A percentile compares a stretch with the other conserved stretches of the same genome.
Evolutionary conservation across 2,113 vertebrate genomes (phyloP).

Genomic region (Ia io): DNA sequence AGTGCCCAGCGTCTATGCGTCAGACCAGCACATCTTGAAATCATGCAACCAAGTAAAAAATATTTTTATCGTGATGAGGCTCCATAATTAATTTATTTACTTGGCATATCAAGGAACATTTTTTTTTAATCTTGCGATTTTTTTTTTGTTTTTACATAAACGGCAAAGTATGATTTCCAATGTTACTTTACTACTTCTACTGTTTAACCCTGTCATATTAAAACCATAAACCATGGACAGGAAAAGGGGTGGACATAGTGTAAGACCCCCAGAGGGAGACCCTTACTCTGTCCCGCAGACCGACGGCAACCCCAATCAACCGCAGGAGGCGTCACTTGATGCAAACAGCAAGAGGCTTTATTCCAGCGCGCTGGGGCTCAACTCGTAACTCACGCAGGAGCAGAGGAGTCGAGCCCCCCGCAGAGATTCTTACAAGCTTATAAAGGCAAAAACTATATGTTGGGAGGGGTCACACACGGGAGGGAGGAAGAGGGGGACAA

Average conservation of each 20-base stretch:
- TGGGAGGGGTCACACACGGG: too few species aligned
- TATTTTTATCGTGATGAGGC: background rate
- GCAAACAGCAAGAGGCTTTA: too few species aligned
- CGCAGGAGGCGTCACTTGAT: too few species aligned
- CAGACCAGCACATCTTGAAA: background rate
- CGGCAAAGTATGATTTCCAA: background rate
- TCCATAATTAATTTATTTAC: background rate
- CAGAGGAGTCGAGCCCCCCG: too few species aligned
- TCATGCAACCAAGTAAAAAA: background rate
- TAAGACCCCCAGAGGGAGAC: too few species aligned
- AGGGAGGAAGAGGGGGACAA: too few species aligned
- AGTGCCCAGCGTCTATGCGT: background rate
- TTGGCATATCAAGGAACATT: background rate
- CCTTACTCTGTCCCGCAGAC: too few species aligned
- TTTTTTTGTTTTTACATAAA: conserved; percentile 31
- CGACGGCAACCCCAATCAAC: too few species aligned
- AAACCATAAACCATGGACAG: background rate
- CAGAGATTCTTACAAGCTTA: too few species aligned
- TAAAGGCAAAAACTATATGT: too few species aligned
- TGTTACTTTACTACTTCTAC: background rate
- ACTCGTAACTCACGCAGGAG: too few species aligned
- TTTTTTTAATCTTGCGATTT: background rate
- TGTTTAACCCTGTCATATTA: background rate
- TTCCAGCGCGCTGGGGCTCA: too few species aligned
- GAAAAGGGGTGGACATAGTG: background rate